Conservation (phyloP, 2,888 invertebrate genomes). For the Dynastes tityus region DNA sequence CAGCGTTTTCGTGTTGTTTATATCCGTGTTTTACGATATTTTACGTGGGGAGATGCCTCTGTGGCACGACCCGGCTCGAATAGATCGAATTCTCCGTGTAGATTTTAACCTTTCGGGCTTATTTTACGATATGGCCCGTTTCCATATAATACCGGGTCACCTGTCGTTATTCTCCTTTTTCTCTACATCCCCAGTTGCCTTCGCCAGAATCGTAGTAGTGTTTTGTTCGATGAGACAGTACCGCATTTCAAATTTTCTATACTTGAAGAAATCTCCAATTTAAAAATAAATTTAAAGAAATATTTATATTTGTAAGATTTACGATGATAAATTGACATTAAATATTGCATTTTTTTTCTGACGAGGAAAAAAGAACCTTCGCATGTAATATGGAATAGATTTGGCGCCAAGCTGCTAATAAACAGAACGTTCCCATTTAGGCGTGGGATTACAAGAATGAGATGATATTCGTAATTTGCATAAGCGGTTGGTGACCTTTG, state of each 20-base stretch:
- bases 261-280: too few species aligned
- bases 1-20: slow-evolving; percentile 64
- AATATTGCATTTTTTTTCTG: too few species aligned
- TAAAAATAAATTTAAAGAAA: too few species aligned
- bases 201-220: slow-evolving; percentile 9
- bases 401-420: background rate
- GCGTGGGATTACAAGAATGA: slow-evolving; percentile 4
- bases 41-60: slow-evolving; percentile 58
- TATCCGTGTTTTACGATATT: slow-evolving; percentile 63
- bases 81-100: slow-evolving; percentile 49
- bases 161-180: slow-evolving; percentile 49
- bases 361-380: too few species aligned
- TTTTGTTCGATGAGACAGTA: too few species aligned
- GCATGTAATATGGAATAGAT: background rate
- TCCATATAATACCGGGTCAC: slow-evolving; percentile 63
- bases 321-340: too few species aligned
- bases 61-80: slow-evolving; percentile 42
- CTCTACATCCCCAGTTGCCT: background rate
- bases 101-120: slow-evolving; percentile 53
- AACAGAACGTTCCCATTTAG: background rate
- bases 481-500: background rate
- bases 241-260: too few species aligned
- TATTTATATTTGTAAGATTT: too few species aligned
- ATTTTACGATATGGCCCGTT: slow-evolving; percentile 62
- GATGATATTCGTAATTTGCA: slow-evolving; percentile 9